These are phyloP conservation scores for Leptatherina wallacei DNA, from an alignment of 2,797 vertebrate species.

Conservation along the genomic window DNA sequence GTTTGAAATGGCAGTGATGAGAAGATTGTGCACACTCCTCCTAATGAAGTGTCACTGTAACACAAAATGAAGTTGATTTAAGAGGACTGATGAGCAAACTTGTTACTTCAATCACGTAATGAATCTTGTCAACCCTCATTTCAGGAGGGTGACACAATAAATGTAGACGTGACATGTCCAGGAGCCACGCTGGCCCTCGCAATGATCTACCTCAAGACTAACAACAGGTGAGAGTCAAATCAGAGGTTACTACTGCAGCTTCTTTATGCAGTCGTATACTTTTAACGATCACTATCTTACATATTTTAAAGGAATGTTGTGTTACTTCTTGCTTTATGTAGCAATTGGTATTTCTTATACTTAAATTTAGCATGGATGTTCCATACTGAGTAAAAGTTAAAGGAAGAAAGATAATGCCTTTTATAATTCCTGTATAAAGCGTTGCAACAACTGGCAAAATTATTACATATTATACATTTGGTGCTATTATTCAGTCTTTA, in stretches of 20 bases:
- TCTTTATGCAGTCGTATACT: too few relatives aligned
- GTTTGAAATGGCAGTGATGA: too few relatives aligned
- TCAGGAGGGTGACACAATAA: slow-evolving; percentile 98
- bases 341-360: neutral
- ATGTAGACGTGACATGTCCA: slow-evolving; percentile 97
- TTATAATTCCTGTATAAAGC: too few relatives aligned
- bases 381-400: neutral
- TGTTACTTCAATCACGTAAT: neutral
- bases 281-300: too few relatives aligned
- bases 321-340: neutral
- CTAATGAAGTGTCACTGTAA: neutral
- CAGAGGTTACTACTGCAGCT: neutral
- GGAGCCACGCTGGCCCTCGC: slow-evolving; percentile 96
- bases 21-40: too few relatives aligned
- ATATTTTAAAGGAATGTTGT: neutral
- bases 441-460: too few relatives aligned
- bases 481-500: neutral
- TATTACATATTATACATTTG: neutral
- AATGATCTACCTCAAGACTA: slow-evolving; percentile 99
- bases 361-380: neutral
- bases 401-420: too few relatives aligned
- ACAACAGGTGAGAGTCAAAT: slow-evolving; percentile 88
- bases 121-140: neutral
- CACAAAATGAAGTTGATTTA: neutral
- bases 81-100: neutral